These are phyloP conservation scores for Hexactinellida sp. DNA, from an alignment of 37 sponge, comb jelly and placozoan species.

Conservation along the genomic window DNA sequence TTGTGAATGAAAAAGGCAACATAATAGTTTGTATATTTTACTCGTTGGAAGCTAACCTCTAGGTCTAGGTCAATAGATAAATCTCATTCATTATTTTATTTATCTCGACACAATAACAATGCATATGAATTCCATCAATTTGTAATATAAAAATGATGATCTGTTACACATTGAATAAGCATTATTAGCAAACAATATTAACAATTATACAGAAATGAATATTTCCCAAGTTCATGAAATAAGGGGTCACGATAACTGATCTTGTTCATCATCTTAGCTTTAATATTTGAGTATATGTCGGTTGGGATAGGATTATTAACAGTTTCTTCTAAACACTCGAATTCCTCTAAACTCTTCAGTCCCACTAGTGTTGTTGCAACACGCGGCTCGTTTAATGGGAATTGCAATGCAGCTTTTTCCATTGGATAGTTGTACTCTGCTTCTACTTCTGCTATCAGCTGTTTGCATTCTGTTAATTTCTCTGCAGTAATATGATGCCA, in stretches of 20 bases:
- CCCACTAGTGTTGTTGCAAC: neutral
- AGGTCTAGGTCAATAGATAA: no score
- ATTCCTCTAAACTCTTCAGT: slow-evolving; percentile 3
- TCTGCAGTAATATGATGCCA: neutral
- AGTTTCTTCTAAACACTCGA: neutral
- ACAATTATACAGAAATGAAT: neutral
- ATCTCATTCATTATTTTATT: no score
- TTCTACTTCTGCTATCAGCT: neutral
- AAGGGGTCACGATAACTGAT: neutral
- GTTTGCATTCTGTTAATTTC: neutral
- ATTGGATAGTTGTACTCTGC: neutral
- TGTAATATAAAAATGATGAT: no score
- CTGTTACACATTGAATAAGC: no score
- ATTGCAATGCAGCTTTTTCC: neutral
- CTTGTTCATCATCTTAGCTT: neutral
- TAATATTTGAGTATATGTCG: neutral
- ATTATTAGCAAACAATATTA: no score
- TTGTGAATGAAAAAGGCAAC: no score
- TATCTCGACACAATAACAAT: no score
- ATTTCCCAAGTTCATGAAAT: neutral
- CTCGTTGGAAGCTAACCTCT: no score
- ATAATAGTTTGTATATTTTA: no score
- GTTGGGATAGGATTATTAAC: neutral
- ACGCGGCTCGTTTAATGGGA: neutral
- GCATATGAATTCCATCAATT: no score